Evolutionary conservation across 2,113 vertebrate genomes (phyloP).

Genomic region (Stictonetta naevosa): DNA sequence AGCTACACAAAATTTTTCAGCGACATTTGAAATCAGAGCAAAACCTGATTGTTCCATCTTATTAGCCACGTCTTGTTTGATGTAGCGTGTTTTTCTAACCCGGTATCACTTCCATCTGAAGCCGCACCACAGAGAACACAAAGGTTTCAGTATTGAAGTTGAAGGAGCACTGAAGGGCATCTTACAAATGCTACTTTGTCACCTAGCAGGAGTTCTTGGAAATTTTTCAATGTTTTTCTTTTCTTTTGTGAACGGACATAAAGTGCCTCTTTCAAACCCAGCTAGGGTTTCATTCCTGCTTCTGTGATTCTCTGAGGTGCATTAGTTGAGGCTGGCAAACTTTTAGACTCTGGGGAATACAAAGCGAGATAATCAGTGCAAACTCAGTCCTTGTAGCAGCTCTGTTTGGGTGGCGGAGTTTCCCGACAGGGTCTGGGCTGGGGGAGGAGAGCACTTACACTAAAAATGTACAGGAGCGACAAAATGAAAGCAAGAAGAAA

Average conservation of each 20-base stretch:
- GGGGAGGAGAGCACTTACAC: not conserved
- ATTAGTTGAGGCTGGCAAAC: constrained; percentile 56
- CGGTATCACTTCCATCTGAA: constrained; percentile 49
- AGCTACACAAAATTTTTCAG: constrained; percentile 26
- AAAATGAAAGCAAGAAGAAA: constrained; percentile 19
- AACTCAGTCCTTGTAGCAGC: not conserved
- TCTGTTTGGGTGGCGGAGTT: constrained; percentile 23
- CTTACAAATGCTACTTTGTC: constrained; percentile 53
- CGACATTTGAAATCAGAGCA: constrained; percentile 54
- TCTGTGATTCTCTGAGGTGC: constrained; percentile 42
- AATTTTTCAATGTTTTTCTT: constrained; percentile 52
- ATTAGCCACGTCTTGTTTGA: constrained; percentile 33
- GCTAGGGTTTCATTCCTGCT: constrained; percentile 54
- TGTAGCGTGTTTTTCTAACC: constrained; percentile 53
- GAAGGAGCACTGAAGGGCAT: constrained; percentile 48
- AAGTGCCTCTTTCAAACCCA: constrained; percentile 65
- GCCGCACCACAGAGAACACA: constrained; percentile 51
- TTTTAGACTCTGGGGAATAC: constrained; percentile 43
- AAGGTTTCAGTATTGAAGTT: constrained; percentile 50
- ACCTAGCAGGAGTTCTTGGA: constrained; percentile 59
- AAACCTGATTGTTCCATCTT: constrained; percentile 35
- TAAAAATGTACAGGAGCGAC: not conserved
- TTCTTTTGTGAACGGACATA: constrained; percentile 61
- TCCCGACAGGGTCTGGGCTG: not conserved
- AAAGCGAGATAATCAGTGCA: constrained; percentile 25